Evolutionary conservation across 92 coral and sea anemone genomes (phyloP).

Genomic region (Desmophyllum pertusum): DNA sequence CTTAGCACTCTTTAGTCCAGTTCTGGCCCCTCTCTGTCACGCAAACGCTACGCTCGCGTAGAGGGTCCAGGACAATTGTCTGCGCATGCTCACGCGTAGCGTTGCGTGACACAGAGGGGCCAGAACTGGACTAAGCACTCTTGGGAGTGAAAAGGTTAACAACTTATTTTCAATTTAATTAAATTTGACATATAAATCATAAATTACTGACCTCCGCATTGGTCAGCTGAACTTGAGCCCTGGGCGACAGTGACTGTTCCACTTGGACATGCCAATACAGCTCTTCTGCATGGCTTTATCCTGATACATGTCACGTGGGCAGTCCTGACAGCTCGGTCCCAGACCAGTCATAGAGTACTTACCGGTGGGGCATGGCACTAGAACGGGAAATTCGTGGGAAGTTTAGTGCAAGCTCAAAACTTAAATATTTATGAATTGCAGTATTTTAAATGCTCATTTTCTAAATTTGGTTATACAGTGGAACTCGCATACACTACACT

Average conservation of each 20-base stretch:
- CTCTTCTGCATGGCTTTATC: constrained; percentile 50
- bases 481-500: no score
- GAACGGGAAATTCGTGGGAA: background rate
- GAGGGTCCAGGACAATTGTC: no score
- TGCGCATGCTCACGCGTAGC: no score
- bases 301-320: constrained; percentile 80
- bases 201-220: constrained; percentile 67
- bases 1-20: no score
- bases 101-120: no score
- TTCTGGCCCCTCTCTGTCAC: no score
- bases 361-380: constrained; percentile 77
- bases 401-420: background rate
- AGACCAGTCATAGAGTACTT: constrained; percentile 77
- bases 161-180: no score
- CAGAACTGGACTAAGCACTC: no score
- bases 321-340: constrained; percentile 83
- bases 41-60: no score
- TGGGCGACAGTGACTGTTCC: constrained; percentile 59
- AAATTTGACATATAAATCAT: background rate
- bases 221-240: constrained; percentile 27
- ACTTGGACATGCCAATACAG: constrained; percentile 76
- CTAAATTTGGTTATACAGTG: no score
- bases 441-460: no score
- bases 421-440: background rate
- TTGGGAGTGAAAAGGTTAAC: no score